These are phyloP conservation scores for Coracias cyanogaster DNA, from an alignment of 2,797 vertebrate genomes.

Conservation along the genomic window DNA sequence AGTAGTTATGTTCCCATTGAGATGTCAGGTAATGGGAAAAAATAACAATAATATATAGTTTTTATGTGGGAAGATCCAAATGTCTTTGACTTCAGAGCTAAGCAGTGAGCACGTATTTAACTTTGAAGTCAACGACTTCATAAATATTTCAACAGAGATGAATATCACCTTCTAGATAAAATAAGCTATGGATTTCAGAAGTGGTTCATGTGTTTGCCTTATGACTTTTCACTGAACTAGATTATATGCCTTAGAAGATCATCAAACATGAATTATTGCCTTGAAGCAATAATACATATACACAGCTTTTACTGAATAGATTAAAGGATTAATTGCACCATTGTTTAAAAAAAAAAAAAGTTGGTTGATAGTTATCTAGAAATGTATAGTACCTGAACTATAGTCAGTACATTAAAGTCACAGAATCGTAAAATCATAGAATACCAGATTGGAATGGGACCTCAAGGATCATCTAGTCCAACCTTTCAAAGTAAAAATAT, in stretches of 20 bases:
- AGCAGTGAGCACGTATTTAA: background rate
- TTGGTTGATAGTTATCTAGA: background rate
- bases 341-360: background rate
- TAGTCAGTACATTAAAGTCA: background rate
- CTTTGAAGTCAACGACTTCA: background rate
- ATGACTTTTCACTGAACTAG: background rate
- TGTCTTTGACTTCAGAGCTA: conserved; percentile 25
- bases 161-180: background rate
- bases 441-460: too few relatives aligned
- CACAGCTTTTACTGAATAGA: background rate
- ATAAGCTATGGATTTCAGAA: background rate
- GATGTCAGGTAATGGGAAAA: conserved; percentile 38
- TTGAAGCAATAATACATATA: background rate
- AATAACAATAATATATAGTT: conserved; percentile 44
- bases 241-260: background rate
- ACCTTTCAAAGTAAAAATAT: too few relatives aligned
- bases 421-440: too few relatives aligned
- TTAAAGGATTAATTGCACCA: background rate
- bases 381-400: background rate
- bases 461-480: too few relatives aligned
- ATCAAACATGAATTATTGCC: background rate
- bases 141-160: background rate
- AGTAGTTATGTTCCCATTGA: conserved; percentile 44
- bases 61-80: conserved; percentile 37
- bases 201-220: background rate